phyloP scores from a whole-genome alignment of 2,797 vertebrate species.

The Caiman crocodilus region DNA sequence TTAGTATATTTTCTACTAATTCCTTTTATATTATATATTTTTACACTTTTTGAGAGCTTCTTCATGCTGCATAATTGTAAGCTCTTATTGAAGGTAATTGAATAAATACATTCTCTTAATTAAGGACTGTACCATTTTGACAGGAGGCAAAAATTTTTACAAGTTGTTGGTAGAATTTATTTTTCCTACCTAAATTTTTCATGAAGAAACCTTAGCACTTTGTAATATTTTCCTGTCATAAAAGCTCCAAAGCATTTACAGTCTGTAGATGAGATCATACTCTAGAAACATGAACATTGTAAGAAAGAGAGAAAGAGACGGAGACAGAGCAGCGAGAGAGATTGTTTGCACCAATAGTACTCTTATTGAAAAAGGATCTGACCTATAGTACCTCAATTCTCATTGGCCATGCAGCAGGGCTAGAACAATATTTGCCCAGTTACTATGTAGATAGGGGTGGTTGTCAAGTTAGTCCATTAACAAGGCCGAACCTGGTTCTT shows the following conservation, averaged over 20 bases:
- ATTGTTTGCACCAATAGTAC: conserved; percentile 24
- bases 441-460: conserved; percentile 73
- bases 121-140: background rate
- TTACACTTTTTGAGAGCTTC: background rate
- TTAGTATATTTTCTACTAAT: background rate
- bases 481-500: conserved; percentile 75
- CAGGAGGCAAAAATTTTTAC: background rate
- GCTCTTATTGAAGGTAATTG: background rate
- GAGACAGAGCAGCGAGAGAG: conserved; percentile 4
- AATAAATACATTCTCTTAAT: background rate
- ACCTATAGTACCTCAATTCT: background rate
- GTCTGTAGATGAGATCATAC: conserved; percentile 77
- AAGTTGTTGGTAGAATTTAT: conserved; percentile 46
- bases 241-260: conserved; percentile 74
- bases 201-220: conserved; percentile 58
- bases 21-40: background rate
- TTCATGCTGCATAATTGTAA: background rate
- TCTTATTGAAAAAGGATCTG: conserved; percentile 24
- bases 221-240: conserved; percentile 76
- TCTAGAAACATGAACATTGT: conserved; percentile 37
- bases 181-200: conserved; percentile 69
- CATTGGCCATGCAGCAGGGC: conserved; percentile 26
- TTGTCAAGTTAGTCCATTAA: conserved; percentile 73
- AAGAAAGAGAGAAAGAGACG: background rate
- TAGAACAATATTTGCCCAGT: conserved; percentile 80